phyloP scores from a whole-genome alignment of 2,888 invertebrate species.

The Nysson spinosus region DNA sequence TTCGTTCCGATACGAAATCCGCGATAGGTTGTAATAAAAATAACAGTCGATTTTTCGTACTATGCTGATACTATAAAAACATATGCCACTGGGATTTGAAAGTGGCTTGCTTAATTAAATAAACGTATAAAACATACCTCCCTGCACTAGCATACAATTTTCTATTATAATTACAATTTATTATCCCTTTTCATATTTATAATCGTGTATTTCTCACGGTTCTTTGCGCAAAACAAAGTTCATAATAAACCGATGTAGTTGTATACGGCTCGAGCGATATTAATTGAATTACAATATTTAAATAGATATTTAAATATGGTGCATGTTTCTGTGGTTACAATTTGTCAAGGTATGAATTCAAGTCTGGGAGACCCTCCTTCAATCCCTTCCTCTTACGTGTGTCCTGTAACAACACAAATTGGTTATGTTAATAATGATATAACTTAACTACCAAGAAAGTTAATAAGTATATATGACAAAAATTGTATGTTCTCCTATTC shows the following conservation, averaged over 20 bases:
- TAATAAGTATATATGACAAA: background rate
- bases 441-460: background rate
- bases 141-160: slow-evolving; percentile 63
- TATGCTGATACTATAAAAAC: slow-evolving; percentile 57
- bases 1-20: slow-evolving; percentile 18
- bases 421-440: slow-evolving; percentile 2
- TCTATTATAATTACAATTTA: slow-evolving; percentile 66
- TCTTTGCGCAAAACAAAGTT: slow-evolving; percentile 66
- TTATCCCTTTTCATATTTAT: slow-evolving; percentile 59
- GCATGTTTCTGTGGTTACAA: slow-evolving; percentile 84
- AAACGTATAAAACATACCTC: slow-evolving; percentile 71
- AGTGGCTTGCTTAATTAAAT: slow-evolving; percentile 66
- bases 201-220: slow-evolving; percentile 60
- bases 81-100: slow-evolving; percentile 50
- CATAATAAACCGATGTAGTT: slow-evolving; percentile 63
- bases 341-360: slow-evolving; percentile 98
- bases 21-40: slow-evolving; percentile 35
- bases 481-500: slow-evolving; percentile 79
- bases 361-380: slow-evolving; percentile 97
- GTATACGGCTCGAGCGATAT: slow-evolving; percentile 64
- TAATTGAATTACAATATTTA: slow-evolving; percentile 76
- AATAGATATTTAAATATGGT: slow-evolving; percentile 75
- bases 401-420: slow-evolving; percentile 80
- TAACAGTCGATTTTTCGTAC: slow-evolving; percentile 42
- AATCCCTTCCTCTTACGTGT: slow-evolving; percentile 99